Percentiles rank a stretch among this genome's conserved stretches.
phyloP scores from a whole-genome alignment of 1,140 invertebrate species.

The Homarus americanus region DNA sequence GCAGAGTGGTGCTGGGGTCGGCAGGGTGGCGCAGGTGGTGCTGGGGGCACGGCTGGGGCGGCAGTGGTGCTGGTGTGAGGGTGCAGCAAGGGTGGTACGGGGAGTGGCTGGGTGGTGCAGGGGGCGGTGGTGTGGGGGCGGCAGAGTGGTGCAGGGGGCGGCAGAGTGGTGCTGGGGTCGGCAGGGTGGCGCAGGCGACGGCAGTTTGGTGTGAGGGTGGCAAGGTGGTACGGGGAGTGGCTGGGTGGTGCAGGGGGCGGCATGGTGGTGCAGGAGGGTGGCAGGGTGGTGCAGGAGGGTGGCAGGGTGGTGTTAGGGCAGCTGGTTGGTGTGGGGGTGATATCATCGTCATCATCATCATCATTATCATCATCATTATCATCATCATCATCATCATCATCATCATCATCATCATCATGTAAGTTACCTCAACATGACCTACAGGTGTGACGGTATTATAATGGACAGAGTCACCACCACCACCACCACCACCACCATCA shows the following conservation, averaged over 20 bases:
- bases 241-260: neutral
- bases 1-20: neutral
- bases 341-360: too few species aligned
- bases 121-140: neutral
- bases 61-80: neutral
- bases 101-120: neutral
- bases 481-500: too few species aligned
- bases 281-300: conserved; percentile 14
- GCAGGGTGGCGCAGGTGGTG: neutral
- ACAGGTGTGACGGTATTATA: too few species aligned
- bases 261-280: neutral
- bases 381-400: neutral
- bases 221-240: neutral
- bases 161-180: neutral
- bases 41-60: neutral
- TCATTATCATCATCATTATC: neutral
- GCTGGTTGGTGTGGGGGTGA: too few species aligned
- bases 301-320: neutral
- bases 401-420: too few species aligned
- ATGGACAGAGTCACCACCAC: too few species aligned
- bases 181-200: neutral
- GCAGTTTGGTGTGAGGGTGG: neutral
- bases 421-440: too few species aligned
- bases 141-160: conserved; percentile 14
- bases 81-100: neutral